A percentile compares a stretch with the other conserved stretches of the same genome.
Conservation (phyloP, 2,797 vertebrate genomes). For the Amniataba percoides region DNA sequence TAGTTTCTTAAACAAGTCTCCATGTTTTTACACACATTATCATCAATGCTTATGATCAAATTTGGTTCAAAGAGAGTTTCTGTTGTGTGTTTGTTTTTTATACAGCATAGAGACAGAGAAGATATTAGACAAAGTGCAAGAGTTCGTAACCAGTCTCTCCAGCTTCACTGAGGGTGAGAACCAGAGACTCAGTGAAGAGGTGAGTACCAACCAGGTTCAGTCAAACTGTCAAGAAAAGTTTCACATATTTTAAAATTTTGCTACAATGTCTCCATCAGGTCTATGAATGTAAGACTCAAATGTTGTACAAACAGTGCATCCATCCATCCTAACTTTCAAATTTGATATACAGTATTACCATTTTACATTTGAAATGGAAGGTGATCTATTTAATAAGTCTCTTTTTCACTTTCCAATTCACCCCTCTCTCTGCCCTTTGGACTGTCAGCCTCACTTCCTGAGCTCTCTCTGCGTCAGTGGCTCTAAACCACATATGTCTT, state of each 20-base stretch:
- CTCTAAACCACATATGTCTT: conserved; percentile 3
- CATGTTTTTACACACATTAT: neutral
- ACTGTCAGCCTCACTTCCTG: conserved; percentile 7
- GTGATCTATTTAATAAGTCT: neutral
- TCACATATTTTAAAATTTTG: neutral
- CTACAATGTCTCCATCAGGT: neutral
- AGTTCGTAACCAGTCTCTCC: conserved; percentile 71
- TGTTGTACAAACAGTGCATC: neutral
- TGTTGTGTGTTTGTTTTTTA: conserved; percentile 46
- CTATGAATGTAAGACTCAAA: neutral
- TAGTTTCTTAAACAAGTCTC: neutral
- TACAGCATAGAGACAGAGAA: conserved; percentile 70
- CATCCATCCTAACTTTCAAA: too few relatives aligned
- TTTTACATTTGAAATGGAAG: neutral
- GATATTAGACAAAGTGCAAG: conserved; percentile 61
- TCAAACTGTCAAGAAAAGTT: neutral
- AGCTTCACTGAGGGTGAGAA: conserved; percentile 77
- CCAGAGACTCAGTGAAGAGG: conserved; percentile 79
- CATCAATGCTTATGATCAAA: neutral
- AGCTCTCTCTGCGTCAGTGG: neutral
- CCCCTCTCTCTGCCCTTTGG: neutral
- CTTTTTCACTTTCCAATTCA: neutral
- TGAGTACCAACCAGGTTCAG: conserved; percentile 51
- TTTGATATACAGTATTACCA: neutral
- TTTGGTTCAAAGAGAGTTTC: neutral